phyloP scores from a whole-genome alignment of 1,140 invertebrate species.

The Cydia amplana region DNA sequence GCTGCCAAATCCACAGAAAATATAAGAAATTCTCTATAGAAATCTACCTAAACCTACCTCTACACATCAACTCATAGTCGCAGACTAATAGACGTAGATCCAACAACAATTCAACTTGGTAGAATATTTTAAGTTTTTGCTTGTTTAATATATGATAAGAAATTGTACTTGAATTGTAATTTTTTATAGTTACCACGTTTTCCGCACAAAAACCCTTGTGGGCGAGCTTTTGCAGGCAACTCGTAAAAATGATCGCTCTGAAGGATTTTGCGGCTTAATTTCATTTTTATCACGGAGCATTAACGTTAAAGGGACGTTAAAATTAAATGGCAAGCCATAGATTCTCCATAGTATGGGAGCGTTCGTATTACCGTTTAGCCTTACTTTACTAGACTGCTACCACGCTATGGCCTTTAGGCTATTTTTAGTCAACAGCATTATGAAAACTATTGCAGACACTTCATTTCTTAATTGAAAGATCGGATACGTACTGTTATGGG shows the following conservation, averaged over 20 bases:
- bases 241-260: slow-evolving; percentile 23
- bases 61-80: too few species aligned
- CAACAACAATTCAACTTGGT: too few species aligned
- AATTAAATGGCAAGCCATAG: slow-evolving; percentile 20
- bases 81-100: too few species aligned
- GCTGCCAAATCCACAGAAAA: slow-evolving; percentile 16
- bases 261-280: slow-evolving; percentile 25
- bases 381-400: not conserved
- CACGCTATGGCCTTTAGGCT: not conserved
- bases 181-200: not conserved
- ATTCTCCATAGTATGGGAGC: not conserved
- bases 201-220: not conserved
- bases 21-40: not conserved
- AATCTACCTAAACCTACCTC: too few species aligned
- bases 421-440: not conserved
- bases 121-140: too few species aligned
- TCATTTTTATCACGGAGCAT: slow-evolving; percentile 18
- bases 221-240: not conserved
- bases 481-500: too few species aligned
- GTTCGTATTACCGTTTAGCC: slow-evolving; percentile 4
- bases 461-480: not conserved
- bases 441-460: not conserved
- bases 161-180: not conserved
- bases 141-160: too few species aligned
- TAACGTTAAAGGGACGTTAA: slow-evolving; percentile 15